Base-by-base conservation (phyloP, 2,888 invertebrate genomes). In the Punctoribates punctum region DNA sequence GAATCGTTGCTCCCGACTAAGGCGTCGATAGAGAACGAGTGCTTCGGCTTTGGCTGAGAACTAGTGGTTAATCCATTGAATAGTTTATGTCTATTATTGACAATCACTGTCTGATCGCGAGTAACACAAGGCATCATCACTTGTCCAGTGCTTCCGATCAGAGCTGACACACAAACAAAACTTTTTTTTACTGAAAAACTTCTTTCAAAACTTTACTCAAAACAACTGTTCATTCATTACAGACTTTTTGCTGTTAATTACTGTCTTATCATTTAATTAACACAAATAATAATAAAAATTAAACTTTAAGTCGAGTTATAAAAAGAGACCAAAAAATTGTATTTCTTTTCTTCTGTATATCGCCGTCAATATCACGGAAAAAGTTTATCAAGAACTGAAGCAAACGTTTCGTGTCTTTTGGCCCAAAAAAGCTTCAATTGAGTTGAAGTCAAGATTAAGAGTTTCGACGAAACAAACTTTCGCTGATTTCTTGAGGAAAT, bases 51-150 rank as follows among this genome's bases (percentile, higher is more conserved):
- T 15, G 13, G 48, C n/a, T 13, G 48, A 48, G n/a, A 13, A 48
- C 34, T 34, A 34, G 34, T 34, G 5, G 48, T 60, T 60, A 60
- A 60, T 60, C 60, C 60, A n/a, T 60, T 60, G 6, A 60, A 25
- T 60, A 60, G 27, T 60, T 60, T 60, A n/a, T 60, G 60, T 60
- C 60, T 60, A 60, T n/a, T 23, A 23, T 60, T 60, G 60, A 60
- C 60, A 25, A 60, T 60, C 60, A 60, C 60, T 60, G 60, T 60
- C 60, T 60, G 60, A 60, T 60, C 60, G 60, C 60, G 60, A 60
- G 60, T 60, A 60, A 60, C 60, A 23, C 60, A 60, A 60, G 60
- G 60, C 60, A 60, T 60, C 60, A 60, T 60, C 60, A 60, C 60
- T 60, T 60, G 11, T 34, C 34, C 5, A 34, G 34, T 34, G 34